Percentiles rank a stretch among this genome's conserved stretches.
phyloP scores from a whole-genome alignment of 37 sponge, comb jelly and placozoan genomes.

The Haliclona indistincta region DNA sequence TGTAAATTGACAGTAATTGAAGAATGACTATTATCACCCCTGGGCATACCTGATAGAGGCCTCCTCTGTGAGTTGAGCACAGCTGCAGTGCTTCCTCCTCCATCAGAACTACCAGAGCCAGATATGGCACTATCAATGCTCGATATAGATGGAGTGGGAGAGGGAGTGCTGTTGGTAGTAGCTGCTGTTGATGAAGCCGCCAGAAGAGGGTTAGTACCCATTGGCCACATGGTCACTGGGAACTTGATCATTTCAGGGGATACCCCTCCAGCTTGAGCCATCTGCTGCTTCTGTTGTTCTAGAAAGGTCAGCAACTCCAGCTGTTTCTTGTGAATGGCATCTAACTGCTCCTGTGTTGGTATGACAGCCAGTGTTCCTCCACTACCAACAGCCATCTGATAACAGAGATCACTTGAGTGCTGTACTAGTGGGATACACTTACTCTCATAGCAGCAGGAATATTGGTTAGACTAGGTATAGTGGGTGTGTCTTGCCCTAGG shows the following conservation, averaged over 20 bases:
- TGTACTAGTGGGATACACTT: background rate
- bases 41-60: background rate
- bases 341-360: slow-evolving; percentile 69
- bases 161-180: slow-evolving; percentile 29
- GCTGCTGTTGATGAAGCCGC: background rate
- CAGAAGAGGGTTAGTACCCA: background rate
- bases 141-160: slow-evolving; percentile 48
- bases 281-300: slow-evolving; percentile 45
- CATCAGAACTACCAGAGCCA: background rate
- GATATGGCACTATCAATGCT: slow-evolving; percentile 46
- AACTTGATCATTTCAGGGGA: slow-evolving; percentile 17
- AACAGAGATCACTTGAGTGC: background rate
- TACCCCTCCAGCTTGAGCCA: background rate
- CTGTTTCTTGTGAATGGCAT: slow-evolving; percentile 65
- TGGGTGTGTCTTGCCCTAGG: background rate
- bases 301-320: slow-evolving; percentile 26
- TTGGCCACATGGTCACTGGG: slow-evolving; percentile 9
- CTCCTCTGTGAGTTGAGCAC: background rate
- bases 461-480: background rate
- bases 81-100: no score
- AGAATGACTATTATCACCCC: background rate
- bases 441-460: slow-evolving; percentile 2
- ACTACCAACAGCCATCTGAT: background rate
- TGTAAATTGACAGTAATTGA: background rate
- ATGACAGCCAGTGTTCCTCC: slow-evolving; percentile 1